A percentile compares a stretch with the other conserved stretches of the same genome.
Conservation (phyloP, 2,888 invertebrate genomes). For the Melinopterus prodromus region DNA sequence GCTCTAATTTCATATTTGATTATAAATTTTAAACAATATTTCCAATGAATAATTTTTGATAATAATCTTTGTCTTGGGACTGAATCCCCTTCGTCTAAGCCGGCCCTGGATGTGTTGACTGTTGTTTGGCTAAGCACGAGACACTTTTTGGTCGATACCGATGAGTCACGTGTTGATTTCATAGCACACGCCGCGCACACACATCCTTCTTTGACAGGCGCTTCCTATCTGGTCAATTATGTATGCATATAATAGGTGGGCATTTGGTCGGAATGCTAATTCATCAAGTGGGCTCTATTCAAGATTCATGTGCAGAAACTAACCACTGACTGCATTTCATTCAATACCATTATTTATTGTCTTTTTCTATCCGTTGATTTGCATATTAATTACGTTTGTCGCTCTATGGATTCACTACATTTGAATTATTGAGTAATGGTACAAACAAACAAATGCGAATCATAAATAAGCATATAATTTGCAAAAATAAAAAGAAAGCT, state of each 20-base stretch:
- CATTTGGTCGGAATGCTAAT: not conserved
- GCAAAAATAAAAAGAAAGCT: too few relatives aligned
- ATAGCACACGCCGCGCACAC: not conserved
- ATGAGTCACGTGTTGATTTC: conserved; percentile 4
- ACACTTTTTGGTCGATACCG: not conserved
- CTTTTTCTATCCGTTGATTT: not conserved
- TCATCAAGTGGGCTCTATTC: not conserved
- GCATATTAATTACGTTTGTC: not conserved
- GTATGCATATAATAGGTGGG: not conserved
- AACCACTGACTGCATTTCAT: not conserved
- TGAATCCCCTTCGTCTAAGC: too few relatives aligned
- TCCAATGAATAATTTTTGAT: too few relatives aligned
- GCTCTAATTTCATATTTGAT: too few relatives aligned
- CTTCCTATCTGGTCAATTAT: not conserved
- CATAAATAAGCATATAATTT: not conserved
- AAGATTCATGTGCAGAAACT: not conserved
- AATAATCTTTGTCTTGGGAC: too few relatives aligned
- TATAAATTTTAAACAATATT: too few relatives aligned
- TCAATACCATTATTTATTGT: not conserved
- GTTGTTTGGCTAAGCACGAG: not conserved
- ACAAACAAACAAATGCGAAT: too few relatives aligned
- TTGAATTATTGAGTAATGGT: not conserved
- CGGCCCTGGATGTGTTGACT: not conserved
- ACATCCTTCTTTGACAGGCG: not conserved
- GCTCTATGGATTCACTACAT: not conserved